These are phyloP conservation scores for Champsocephalus gunnari DNA, from an alignment of 2,797 vertebrate species.

Conservation along the genomic window DNA sequence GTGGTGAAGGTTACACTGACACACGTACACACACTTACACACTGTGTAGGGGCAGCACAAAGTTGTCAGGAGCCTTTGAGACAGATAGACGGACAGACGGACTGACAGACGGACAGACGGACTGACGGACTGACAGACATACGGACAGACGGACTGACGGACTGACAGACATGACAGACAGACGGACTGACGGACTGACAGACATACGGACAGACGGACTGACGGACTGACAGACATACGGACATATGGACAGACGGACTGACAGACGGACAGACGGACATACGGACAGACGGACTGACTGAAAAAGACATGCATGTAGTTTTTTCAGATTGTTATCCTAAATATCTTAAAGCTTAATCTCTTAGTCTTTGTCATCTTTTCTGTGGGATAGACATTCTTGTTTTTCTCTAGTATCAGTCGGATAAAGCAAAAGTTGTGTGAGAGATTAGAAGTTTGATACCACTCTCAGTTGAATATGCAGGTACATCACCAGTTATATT, in stretches of 20 bases:
- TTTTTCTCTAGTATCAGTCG: too few species aligned
- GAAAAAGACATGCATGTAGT: background rate
- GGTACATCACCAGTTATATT: background rate
- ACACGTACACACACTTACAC: slow-evolving; percentile 27
- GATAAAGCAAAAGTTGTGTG: too few species aligned
- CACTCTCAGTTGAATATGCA: background rate
- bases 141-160: background rate
- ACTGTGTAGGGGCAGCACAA: slow-evolving; percentile 37
- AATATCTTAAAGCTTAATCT: background rate
- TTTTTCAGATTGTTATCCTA: background rate
- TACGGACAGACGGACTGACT: background rate
- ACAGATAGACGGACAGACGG: slow-evolving; percentile 3
- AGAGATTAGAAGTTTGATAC: background rate
- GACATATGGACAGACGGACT: background rate
- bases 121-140: too few species aligned
- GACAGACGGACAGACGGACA: too few species aligned
- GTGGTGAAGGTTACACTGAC: slow-evolving; percentile 30
- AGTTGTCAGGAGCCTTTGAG: slow-evolving; percentile 35
- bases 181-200: too few species aligned
- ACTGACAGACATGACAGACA: too few species aligned
- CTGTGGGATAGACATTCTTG: too few species aligned
- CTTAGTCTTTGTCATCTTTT: too few species aligned
- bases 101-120: too few species aligned
- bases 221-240: too few species aligned
- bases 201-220: too few species aligned